Conservation (phyloP, 2,888 invertebrate species). For the Petrophora chlorosata region DNA sequence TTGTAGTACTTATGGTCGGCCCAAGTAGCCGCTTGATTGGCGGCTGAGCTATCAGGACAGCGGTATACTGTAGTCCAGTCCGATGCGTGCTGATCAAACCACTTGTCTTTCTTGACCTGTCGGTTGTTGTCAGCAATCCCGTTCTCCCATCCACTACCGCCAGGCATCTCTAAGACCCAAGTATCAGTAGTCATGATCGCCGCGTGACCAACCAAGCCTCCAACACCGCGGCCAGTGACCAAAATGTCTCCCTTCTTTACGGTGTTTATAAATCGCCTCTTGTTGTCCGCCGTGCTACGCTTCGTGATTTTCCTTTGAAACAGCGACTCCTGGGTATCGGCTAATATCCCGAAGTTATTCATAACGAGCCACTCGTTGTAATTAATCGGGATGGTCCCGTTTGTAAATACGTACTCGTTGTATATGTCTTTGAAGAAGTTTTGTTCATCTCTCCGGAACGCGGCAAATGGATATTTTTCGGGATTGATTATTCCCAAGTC, state of each 20-base stretch:
- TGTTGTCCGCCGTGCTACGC: slow-evolving; percentile 55
- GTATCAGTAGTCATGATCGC: slow-evolving; percentile 61
- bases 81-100: slow-evolving; percentile 55
- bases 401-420: slow-evolving; percentile 46
- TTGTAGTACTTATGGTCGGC: slow-evolving; percentile 57
- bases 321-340: slow-evolving; percentile 61
- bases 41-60: slow-evolving; percentile 46
- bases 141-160: slow-evolving; percentile 47
- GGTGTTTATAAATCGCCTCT: slow-evolving; percentile 54
- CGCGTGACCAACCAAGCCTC: slow-evolving; percentile 57
- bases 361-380: slow-evolving; percentile 65
- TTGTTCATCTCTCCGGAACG: slow-evolving; percentile 57
- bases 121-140: slow-evolving; percentile 57
- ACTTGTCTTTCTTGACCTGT: slow-evolving; percentile 51
- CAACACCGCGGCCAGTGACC: slow-evolving; percentile 46
- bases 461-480: slow-evolving; percentile 58
- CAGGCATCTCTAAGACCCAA: slow-evolving; percentile 61
- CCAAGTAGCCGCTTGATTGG: slow-evolving; percentile 52
- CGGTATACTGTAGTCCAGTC: slow-evolving; percentile 62
- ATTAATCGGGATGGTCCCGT: slow-evolving; percentile 50
- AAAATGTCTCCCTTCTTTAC: slow-evolving; percentile 59
- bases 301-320: slow-evolving; percentile 57
- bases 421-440: slow-evolving; percentile 59
- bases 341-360: slow-evolving; percentile 62
- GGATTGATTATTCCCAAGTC: slow-evolving; percentile 64